These are phyloP conservation scores for Muntiacus muntjak DNA, from an alignment of 2,113 vertebrate species.

Conservation along the genomic window DNA sequence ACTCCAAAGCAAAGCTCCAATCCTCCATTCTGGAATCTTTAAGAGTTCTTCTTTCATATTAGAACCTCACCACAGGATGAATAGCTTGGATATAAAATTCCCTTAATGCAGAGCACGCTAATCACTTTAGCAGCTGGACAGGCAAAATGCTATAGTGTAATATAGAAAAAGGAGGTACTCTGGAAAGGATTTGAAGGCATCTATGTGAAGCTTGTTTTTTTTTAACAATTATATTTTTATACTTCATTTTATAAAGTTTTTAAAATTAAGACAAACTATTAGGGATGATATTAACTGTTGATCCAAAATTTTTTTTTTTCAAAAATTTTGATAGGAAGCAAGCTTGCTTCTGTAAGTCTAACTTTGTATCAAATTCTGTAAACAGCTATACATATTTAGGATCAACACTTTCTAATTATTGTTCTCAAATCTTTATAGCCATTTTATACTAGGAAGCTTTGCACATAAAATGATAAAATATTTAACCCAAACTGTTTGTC, in stretches of 20 bases:
- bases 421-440: not conserved
- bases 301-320: not conserved
- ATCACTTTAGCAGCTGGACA: not conserved
- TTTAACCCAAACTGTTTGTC: not conserved
- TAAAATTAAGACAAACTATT: not conserved
- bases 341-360: not conserved
- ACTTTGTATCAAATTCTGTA: not conserved
- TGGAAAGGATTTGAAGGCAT: not conserved
- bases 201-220: not conserved
- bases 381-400: not conserved
- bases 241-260: not conserved
- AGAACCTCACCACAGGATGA: not conserved
- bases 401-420: not conserved
- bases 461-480: not conserved
- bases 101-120: rapidly evolving
- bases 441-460: not conserved
- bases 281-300: not conserved
- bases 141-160: not conserved
- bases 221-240: not conserved
- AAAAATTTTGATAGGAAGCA: not conserved
- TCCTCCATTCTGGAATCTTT: not conserved
- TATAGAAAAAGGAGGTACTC: not conserved
- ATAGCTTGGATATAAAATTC: not conserved
- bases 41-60: not conserved
- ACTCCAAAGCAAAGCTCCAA: not conserved